Base-by-base conservation (phyloP, 2,888 invertebrate species). In the Psylliodes chrysocephalus region DNA sequence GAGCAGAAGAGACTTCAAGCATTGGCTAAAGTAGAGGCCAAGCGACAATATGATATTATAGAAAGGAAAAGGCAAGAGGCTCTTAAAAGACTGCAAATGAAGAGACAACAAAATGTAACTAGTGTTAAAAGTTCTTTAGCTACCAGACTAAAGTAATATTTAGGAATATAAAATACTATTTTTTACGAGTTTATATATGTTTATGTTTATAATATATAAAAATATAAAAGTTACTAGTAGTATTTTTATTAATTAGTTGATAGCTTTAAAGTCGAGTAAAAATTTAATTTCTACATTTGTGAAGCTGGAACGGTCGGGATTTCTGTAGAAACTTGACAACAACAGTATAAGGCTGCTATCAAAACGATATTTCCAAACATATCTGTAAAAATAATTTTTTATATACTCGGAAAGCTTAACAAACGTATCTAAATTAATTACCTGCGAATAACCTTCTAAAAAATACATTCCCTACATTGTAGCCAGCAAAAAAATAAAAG, bases 401-500 rank as follows among this genome's bases (percentile, higher is more conserved):
- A 33, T 33, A 12, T 25, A n/a, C n/a, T n/a, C n/a, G n/a, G n/a
- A n/a, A n/a, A n/a, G n/a, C n/a, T n/a, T n/a, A n/a, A n/a, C n/a
- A n/a, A n/a, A n/a, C n/a, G 33, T 33, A 33, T 5, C 5, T 22
- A 18, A n/a, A 46, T 46, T 1, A 28, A 6, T 74, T 75, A 86
- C 88, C 86, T 71, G 82, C 73, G 28, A 85, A 75, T 57, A 93
- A 82, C 73, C 88, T 85, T 33, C 84, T 82, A 75, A 91, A 84
- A 77, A 90, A 92, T 70, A 90, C 84, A 76, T 90, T 85, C 4
- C 94, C 95, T 63, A 94, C 86, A 60, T 90, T 87, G 65, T 83
- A 84, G 0, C 91, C 92, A 64, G 89, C 91, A 82, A 95, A 92
- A 79, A 96, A 94, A 82, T 92, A 95, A 77, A 94, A 93, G 83